Conservation (phyloP, 2,888 invertebrate species). For the Caradrina kadenii region DNA sequence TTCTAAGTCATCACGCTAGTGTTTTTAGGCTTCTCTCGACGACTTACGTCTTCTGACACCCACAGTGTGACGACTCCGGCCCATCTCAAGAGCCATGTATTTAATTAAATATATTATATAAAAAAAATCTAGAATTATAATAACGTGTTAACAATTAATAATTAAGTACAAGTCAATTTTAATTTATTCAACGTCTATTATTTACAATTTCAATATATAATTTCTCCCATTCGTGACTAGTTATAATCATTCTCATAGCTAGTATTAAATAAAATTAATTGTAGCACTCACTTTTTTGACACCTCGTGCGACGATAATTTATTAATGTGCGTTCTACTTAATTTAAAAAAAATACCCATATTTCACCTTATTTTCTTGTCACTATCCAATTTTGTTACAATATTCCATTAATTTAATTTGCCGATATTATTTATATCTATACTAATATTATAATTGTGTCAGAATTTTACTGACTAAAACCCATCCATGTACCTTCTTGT, state of each 20-base stretch:
- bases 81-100: too few relatives aligned
- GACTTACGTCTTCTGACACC: too few relatives aligned
- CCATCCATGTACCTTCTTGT: too few relatives aligned
- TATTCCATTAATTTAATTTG: slow-evolving; percentile 22
- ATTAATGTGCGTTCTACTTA: slow-evolving; percentile 3
- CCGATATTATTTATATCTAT: not conserved
- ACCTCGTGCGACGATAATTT: not conserved
- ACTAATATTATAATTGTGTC: too few relatives aligned
- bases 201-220: not conserved
- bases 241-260: not conserved
- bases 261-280: slow-evolving; percentile 5
- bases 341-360: slow-evolving; percentile 21
- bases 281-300: not conserved
- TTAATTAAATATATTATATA: too few relatives aligned
- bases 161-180: not conserved
- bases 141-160: not conserved
- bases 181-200: not conserved
- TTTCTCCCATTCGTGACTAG: not conserved
- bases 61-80: too few relatives aligned
- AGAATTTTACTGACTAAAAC: too few relatives aligned
- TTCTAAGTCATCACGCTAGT: too few relatives aligned
- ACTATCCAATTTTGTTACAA: slow-evolving; percentile 3
- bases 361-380: not conserved
- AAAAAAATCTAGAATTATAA: too few relatives aligned
- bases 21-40: too few relatives aligned